These are phyloP conservation scores for Pluvialis apricaria DNA, from an alignment of 2,113 vertebrate species.

Conservation along the genomic window DNA sequence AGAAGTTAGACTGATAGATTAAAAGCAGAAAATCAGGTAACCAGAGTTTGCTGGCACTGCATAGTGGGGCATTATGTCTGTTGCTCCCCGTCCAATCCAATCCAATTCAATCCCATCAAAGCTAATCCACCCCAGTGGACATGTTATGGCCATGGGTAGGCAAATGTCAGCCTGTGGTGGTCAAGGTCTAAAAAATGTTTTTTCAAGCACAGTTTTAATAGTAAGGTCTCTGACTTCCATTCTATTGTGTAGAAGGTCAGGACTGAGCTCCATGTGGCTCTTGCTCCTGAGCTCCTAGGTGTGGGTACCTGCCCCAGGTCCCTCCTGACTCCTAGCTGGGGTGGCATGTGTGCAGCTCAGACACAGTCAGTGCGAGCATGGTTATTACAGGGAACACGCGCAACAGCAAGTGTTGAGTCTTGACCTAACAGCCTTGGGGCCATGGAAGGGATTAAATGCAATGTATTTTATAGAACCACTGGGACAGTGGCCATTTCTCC, in stretches of 20 bases:
- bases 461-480: background rate
- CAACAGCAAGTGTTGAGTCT: background rate
- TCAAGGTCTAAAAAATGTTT: background rate
- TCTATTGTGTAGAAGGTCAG: background rate
- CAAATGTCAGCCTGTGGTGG: rapidly evolving
- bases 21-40: conserved; percentile 15
- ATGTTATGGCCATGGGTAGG: background rate
- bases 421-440: background rate
- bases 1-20: background rate
- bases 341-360: background rate
- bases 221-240: background rate
- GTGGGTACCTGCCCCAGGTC: background rate
- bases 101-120: background rate
- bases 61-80: background rate
- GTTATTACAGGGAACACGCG: background rate
- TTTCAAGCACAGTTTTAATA: background rate
- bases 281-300: background rate
- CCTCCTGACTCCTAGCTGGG: background rate
- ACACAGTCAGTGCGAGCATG: background rate
- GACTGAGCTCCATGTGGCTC: background rate
- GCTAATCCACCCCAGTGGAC: background rate
- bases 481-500: background rate
- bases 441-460: background rate
- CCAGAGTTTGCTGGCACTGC: background rate
- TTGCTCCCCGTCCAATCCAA: background rate